Conservation (phyloP, 1,140 invertebrate genomes). For the Chrysopa pallens region DNA sequence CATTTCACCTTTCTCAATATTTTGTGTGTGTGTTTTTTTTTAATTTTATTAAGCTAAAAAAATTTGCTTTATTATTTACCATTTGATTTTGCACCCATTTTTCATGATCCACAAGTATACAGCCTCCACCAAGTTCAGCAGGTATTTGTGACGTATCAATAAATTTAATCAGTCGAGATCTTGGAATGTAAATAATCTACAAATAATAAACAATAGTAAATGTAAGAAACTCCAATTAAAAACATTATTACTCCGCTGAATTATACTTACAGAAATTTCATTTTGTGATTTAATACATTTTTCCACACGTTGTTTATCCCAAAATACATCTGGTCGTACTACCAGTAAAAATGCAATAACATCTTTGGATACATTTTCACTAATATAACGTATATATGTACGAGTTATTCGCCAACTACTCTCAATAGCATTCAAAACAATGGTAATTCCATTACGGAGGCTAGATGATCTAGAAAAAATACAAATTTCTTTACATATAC, state of each 20-base stretch:
- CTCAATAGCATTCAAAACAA: constrained; percentile 43
- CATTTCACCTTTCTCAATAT: constrained; percentile 1
- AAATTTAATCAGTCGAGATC: constrained; percentile 46
- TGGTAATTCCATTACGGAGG: constrained; percentile 28
- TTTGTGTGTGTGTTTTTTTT: constrained; percentile 1
- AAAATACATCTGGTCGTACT: constrained; percentile 48
- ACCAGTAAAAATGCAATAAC: constrained; percentile 36
- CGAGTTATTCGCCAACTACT: constrained; percentile 41
- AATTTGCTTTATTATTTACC: constrained; percentile 29
- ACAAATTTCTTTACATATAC: constrained; percentile 4
- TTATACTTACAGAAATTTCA: constrained; percentile 36
- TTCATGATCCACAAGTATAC: constrained; percentile 51
- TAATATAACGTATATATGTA: constrained; percentile 35
- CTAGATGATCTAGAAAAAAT: constrained; percentile 18
- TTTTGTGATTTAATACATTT: constrained; percentile 44
- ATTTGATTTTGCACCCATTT: constrained; percentile 70
- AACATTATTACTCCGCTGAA: neutral
- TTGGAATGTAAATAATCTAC: constrained; percentile 41
- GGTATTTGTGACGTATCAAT: constrained; percentile 56
- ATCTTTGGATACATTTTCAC: constrained; percentile 27
- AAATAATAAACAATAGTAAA: constrained; percentile 10
- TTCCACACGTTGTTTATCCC: constrained; percentile 53
- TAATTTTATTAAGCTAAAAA: too few relatives aligned
- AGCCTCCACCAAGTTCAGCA: constrained; percentile 58
- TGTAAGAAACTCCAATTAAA: neutral